phyloP scores from a whole-genome alignment of 2,797 vertebrate species.

The Hydrocynus forskahlii region DNA sequence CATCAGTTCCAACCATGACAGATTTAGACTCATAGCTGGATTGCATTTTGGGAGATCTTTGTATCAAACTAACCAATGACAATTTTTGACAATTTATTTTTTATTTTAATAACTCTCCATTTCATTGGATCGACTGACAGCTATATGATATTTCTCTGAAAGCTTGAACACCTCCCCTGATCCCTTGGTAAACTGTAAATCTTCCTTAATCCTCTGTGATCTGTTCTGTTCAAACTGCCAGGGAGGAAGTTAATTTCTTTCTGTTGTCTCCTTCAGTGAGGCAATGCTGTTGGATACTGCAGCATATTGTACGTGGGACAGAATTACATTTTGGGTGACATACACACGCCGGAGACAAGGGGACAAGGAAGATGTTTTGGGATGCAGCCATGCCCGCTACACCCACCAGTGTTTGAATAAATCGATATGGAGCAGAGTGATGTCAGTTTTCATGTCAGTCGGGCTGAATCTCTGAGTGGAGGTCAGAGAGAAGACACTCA shows the following conservation, averaged over 20 bases:
- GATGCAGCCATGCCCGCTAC: conserved; percentile 16
- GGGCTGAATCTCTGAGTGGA: conserved; percentile 23
- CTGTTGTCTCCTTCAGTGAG: neutral
- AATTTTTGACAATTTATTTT: too few relatives aligned
- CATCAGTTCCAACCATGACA: neutral
- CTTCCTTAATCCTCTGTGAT: conserved; percentile 12
- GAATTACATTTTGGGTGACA: neutral
- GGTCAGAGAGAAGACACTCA: conserved; percentile 34
- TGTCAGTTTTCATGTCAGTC: conserved; percentile 21
- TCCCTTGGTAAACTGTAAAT: conserved; percentile 17
- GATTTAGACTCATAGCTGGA: too few relatives aligned
- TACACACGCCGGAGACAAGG: neutral
- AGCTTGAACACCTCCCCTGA: neutral
- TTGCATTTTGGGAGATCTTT: neutral
- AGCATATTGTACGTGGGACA: neutral
- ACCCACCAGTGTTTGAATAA: conserved; percentile 23
- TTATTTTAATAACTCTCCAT: too few relatives aligned
- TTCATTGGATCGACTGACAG: neutral
- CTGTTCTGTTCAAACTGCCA: neutral
- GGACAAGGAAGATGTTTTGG: conserved; percentile 5
- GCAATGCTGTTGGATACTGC: neutral
- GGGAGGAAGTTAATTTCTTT: conserved; percentile 16
- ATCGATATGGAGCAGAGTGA: conserved; percentile 10
- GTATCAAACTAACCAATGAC: neutral
- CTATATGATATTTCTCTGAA: neutral